Percentiles rank a stretch among this genome's conserved stretches.
phyloP scores from a whole-genome alignment of 2,888 invertebrate species.

The Pelosia muscerda region DNA sequence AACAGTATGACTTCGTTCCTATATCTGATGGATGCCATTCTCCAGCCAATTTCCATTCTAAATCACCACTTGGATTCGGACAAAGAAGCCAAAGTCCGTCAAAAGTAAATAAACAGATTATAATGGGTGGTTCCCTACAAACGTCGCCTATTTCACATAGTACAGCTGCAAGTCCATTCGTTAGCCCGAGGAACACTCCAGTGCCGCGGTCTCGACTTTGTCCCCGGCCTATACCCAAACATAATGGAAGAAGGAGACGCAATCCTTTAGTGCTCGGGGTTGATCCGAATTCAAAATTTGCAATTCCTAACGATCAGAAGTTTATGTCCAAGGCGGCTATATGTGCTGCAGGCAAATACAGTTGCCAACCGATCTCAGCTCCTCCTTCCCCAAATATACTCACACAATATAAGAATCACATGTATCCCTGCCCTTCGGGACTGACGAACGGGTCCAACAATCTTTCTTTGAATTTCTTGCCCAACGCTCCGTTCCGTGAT shows the following conservation, averaged over 20 bases:
- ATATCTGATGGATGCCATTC: conserved; percentile 93
- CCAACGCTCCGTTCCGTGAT: conserved; percentile 77
- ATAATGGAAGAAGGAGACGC: conserved; percentile 73
- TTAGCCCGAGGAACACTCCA: conserved; percentile 93
- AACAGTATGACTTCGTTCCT: conserved; percentile 94
- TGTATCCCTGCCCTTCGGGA: conserved; percentile 76
- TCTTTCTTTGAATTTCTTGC: conserved; percentile 78
- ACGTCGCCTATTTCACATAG: conserved; percentile 87
- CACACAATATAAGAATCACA: conserved; percentile 81
- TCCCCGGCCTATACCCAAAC: conserved; percentile 83
- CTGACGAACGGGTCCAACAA: conserved; percentile 78
- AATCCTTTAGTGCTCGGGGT: conserved; percentile 73
- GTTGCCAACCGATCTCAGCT: conserved; percentile 88
- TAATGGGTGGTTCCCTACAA: conserved; percentile 78
- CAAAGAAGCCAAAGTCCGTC: conserved; percentile 76
- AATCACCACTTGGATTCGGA: conserved; percentile 77
- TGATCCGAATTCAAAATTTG: conserved; percentile 74
- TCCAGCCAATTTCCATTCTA: conserved; percentile 82
- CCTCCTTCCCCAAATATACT: conserved; percentile 89
- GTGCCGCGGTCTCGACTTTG: conserved; percentile 89
- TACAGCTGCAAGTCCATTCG: conserved; percentile 92
- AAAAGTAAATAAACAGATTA: conserved; percentile 69
- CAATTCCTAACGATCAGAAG: conserved; percentile 81
- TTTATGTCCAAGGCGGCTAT: conserved; percentile 68
- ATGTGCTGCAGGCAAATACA: conserved; percentile 71